Conservation (phyloP, 2,113 vertebrate genomes). For the Terrapene triunguis region DNA sequence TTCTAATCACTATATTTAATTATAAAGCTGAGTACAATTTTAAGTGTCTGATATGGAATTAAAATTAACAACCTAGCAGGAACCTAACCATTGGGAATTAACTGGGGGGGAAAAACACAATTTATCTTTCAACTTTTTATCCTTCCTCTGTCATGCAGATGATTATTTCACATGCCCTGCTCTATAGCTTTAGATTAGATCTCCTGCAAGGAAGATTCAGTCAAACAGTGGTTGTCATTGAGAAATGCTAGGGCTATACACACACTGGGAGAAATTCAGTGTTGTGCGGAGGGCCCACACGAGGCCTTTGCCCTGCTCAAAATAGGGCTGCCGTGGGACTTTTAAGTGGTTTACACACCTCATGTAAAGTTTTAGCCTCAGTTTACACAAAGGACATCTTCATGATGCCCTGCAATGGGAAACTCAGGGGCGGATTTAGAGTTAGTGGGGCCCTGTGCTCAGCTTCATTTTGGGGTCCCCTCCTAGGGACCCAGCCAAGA, state of each 20-base stretch:
- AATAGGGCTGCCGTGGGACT: neutral
- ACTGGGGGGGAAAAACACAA: neutral
- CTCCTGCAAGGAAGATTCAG: neutral
- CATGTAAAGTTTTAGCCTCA: neutral
- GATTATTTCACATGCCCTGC: neutral
- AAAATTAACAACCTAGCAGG: neutral
- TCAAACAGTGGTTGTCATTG: neutral
- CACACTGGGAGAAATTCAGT: neutral
- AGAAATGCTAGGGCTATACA: neutral
- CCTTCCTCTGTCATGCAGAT: neutral
- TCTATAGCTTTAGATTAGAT: neutral
- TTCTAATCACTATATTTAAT: neutral
- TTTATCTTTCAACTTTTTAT: neutral
- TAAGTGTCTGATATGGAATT: neutral
- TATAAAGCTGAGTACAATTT: neutral
- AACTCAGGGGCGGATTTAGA: too few species aligned
- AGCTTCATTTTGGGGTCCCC: too few species aligned
- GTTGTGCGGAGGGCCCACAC: neutral
- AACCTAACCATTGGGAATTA: neutral
- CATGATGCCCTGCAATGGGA: neutral
- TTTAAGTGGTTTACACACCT: neutral
- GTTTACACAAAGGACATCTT: neutral
- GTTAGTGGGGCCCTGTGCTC: too few species aligned
- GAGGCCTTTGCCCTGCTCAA: neutral
- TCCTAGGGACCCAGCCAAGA: too few species aligned